These are phyloP conservation scores for Tragelaphus strepsiceros DNA, from an alignment of 2,113 vertebrate species.

Conservation along the genomic window DNA sequence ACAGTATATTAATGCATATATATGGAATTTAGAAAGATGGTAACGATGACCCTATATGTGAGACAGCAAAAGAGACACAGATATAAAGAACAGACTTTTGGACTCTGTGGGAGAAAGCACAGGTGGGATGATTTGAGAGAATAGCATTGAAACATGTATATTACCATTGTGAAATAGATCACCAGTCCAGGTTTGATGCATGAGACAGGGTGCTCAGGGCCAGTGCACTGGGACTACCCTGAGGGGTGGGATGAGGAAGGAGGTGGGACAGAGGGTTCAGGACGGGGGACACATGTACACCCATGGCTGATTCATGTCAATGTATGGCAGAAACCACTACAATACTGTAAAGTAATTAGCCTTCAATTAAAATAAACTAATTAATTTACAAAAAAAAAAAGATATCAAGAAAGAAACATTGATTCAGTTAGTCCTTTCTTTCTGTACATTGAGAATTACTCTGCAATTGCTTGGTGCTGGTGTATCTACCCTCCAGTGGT, in stretches of 20 bases:
- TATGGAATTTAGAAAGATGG: not conserved
- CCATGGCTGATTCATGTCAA: not conserved
- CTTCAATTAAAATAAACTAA: not conserved
- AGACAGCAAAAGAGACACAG: not conserved
- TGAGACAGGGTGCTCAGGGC: not conserved
- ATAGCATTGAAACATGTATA: not conserved
- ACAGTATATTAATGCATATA: not conserved
- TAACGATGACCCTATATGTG: not conserved
- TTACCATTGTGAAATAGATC: not conserved
- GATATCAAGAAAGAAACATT: not conserved
- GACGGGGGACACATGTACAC: not conserved
- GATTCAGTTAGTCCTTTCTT: conserved; percentile 27
- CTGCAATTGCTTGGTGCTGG: not conserved
- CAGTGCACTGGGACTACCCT: not conserved
- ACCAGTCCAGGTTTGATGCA: not conserved
- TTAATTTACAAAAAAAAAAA: not conserved
- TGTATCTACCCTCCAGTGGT: not conserved
- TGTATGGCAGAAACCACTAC: not conserved
- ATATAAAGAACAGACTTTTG: not conserved
- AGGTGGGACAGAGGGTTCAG: not conserved
- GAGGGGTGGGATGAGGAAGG: not conserved
- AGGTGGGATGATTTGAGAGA: not conserved
- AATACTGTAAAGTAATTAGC: not conserved
- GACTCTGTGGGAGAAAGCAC: not conserved
- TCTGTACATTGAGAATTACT: not conserved